Base-by-base conservation (phyloP, 2,113 vertebrate genomes). In the Misgurnus anguillicaudatus region DNA sequence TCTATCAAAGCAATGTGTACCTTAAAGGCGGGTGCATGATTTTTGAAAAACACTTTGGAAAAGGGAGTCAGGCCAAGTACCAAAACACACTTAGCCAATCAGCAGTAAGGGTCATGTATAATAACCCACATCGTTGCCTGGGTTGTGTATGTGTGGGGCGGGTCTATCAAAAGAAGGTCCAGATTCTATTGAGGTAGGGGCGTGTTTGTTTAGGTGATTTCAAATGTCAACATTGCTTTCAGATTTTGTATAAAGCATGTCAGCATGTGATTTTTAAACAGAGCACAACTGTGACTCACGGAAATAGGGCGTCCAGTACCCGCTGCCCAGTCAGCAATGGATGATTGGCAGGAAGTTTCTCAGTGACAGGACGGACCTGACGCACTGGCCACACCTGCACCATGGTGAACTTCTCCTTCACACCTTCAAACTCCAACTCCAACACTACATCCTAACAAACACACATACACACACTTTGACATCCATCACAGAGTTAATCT, bases 401-500 rank as follows among this genome's bases (percentile, higher is more conserved):
- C 97, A 99, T 98, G 42, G 91, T 96, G 88, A 97, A 98, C 89
- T 98, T 98, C 83, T 99, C 98, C 85, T 97, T 98, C 78, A 97
- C 84, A 0, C 96, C 95, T 86, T 99, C 97, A 86, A 99, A 99
- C 87, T 99, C 96, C 87, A 98, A 92, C 88, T 99, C 97, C 86
- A 99, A 88, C 80, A 99, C 96, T 78, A 99, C 95, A 78, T 99
- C 97, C 97, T 99, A 19, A 51, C 64, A 71, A 38, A 51, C 9
- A 64, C 36, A 81, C 31, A 31, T 31, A 9, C 10, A 9, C 19
- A 58, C 48, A 17, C 14, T 58, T 31, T 80, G 0, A n/a, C 6
- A 39, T 17, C 8, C n/a, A 36, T 3, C 1, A 38, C 81, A 71
- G 1, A 36, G 38, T 60, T 4, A 45, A 24, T 16, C 4, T 6